Evolutionary conservation across 1,140 invertebrate species (phyloP).

Genomic region (Solen grandis): DNA sequence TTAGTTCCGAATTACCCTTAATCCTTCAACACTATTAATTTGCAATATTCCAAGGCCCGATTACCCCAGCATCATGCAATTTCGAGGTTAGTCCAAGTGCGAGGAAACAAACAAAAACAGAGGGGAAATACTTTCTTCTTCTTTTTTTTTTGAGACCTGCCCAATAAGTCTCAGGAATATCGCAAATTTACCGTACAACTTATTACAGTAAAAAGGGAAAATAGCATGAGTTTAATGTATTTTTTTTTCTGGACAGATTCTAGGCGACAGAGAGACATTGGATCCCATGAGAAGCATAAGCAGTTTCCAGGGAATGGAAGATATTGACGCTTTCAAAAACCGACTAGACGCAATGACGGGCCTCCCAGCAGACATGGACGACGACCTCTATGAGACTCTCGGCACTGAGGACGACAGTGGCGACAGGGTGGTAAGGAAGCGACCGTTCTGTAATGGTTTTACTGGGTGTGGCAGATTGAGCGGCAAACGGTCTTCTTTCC

Average conservation of each 20-base stretch:
- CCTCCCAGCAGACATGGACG: background rate
- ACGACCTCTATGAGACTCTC: background rate
- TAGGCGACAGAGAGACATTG: background rate
- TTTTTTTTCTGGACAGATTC: background rate
- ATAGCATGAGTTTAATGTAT: no score
- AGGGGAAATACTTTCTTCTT: no score
- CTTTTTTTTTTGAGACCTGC: no score
- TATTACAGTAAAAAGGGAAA: no score
- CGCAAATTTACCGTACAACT: no score
- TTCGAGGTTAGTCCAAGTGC: no score
- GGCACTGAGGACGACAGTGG: background rate
- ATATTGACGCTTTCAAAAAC: conserved; percentile 7
- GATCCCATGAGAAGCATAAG: background rate
- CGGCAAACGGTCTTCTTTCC: conserved; percentile 36
- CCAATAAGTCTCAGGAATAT: no score
- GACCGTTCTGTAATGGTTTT: conserved; percentile 56
- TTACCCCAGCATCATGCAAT: no score
- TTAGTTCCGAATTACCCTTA: no score
- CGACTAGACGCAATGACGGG: background rate
- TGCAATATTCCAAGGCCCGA: no score
- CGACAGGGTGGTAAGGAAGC: conserved; percentile 54
- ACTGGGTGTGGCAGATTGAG: conserved; percentile 39
- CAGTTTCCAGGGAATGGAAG: background rate
- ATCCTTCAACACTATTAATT: no score
- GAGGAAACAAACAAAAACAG: no score